Evolutionary conservation across 2,113 vertebrate species (phyloP).

Genomic region (Plecturocebus donacophilus): DNA sequence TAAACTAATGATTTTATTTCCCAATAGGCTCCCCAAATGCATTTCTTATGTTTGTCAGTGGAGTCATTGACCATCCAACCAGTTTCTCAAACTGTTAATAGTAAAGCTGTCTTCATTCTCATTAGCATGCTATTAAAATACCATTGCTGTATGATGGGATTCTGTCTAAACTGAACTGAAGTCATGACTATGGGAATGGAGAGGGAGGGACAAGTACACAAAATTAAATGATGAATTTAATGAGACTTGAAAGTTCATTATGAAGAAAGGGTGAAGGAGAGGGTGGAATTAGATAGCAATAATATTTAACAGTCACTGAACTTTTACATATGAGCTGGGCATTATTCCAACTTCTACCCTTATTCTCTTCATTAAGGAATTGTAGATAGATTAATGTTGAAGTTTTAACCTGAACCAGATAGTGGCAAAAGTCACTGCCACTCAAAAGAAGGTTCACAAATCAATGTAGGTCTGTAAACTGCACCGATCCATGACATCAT

Average conservation of each 20-base stretch:
- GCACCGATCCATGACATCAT: fast-evolving
- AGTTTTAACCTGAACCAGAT: not conserved
- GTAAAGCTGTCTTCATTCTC: not conserved
- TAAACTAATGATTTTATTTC: not conserved
- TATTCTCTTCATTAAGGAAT: not conserved
- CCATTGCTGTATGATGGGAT: not conserved
- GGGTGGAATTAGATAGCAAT: not conserved
- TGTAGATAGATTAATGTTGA: not conserved
- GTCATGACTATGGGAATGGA: not conserved
- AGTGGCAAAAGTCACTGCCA: not conserved
- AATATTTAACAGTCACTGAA: not conserved
- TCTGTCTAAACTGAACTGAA: not conserved
- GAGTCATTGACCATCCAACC: not conserved
- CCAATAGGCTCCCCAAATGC: not conserved
- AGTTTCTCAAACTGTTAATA: not conserved
- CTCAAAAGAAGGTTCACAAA: not conserved
- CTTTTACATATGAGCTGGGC: not conserved
- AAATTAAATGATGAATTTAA: conserved; percentile 30
- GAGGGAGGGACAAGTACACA: not conserved
- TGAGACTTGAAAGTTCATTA: conserved; percentile 43
- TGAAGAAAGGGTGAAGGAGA: conserved; percentile 7
- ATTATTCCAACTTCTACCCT: not conserved
- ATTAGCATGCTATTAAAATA: not conserved
- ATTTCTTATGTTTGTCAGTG: not conserved
- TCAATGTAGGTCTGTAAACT: not conserved